phyloP scores from a whole-genome alignment of 2,113 vertebrate genomes.

The Cebidichthys violaceus region DNA sequence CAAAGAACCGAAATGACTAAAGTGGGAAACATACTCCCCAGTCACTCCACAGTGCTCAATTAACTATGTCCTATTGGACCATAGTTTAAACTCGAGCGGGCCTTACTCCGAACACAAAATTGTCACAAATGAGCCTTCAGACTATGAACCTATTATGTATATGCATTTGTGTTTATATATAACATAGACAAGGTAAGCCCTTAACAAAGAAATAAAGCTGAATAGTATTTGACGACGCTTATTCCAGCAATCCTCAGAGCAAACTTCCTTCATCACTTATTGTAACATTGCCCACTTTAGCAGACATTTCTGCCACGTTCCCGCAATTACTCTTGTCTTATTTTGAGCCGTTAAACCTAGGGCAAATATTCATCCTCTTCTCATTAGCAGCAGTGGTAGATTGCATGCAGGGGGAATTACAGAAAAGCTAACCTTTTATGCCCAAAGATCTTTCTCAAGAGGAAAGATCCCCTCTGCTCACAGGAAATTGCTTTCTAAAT shows the following conservation, averaged over 20 bases:
- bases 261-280: conserved; percentile 60
- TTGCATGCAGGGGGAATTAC: conserved; percentile 74
- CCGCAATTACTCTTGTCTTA: conserved; percentile 63
- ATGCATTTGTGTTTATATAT: conserved; percentile 29
- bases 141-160: conserved; percentile 31
- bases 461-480: conserved; percentile 71
- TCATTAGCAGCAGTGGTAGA: conserved; percentile 74
- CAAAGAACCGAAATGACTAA: conserved; percentile 79
- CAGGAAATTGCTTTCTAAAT: conserved; percentile 81
- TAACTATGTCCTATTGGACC: conserved; percentile 79
- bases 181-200: conserved; percentile 25
- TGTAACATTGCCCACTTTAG: conserved; percentile 54
- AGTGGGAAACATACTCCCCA: conserved; percentile 79
- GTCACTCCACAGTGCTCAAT: conserved; percentile 76
- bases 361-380: conserved; percentile 75
- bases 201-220: conserved; percentile 5
- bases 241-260: conserved; percentile 53
- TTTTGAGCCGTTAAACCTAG: conserved; percentile 76
- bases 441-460: conserved; percentile 73
- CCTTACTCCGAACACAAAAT: conserved; percentile 23
- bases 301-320: conserved; percentile 47
- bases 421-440: conserved; percentile 76
- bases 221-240: conserved; percentile 60
- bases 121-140: conserved; percentile 39
- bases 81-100: conserved; percentile 52